Evolutionary conservation across 2,797 vertebrate genomes (phyloP), one percentile per base, ranked within the genome.

Genomic region (Phylloscopus collybita): DNA sequence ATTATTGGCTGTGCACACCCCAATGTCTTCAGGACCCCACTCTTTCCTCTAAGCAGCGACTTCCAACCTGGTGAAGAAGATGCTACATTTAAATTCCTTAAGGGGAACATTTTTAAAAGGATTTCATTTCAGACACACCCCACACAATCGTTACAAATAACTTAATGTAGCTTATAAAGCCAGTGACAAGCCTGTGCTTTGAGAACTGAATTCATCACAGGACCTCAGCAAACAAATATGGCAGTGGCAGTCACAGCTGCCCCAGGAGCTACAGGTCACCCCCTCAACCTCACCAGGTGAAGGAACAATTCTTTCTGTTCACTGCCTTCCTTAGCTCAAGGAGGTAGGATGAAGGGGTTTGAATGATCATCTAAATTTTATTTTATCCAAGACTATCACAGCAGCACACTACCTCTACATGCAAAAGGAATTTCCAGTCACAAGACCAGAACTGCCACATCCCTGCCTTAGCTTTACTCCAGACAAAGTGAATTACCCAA

Each of bases 371-470:
- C 34, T 69, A 81, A 38, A 73, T n/a, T 19, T 50, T 54, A 32
- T 54, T 86, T 83, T 59, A 56, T 51, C 16, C 1, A 3, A 64
- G 26, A 64, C 80, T 49, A 27, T 30, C 59, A 40, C 20, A 83
- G 47, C 26, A 70, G 23, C 44, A 16, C 5, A 2, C n/a, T 60
- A 67, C 16, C 49, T n/a, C 14, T 11, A 15, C 0, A 0, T 11
- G 27, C 6, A 65, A 71, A 86, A 57, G 30, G 6, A 66, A 75
- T 74, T 74, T 45, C 64, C 26, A 56, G 25, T 47, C 49, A 15
- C 26, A 78, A 71, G 40, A 11, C 47, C 27, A 50, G 32, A 73
- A 50, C 10, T 54, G 45, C 45, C 69, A 47, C 11, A 60, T 30
- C 78, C 29, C 30, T 59, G 23, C 9, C 17, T 71, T 17, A 57